These are phyloP conservation scores for Catharus bicknelli DNA, from an alignment of 2,113 vertebrate species.

Conservation along the genomic window DNA sequence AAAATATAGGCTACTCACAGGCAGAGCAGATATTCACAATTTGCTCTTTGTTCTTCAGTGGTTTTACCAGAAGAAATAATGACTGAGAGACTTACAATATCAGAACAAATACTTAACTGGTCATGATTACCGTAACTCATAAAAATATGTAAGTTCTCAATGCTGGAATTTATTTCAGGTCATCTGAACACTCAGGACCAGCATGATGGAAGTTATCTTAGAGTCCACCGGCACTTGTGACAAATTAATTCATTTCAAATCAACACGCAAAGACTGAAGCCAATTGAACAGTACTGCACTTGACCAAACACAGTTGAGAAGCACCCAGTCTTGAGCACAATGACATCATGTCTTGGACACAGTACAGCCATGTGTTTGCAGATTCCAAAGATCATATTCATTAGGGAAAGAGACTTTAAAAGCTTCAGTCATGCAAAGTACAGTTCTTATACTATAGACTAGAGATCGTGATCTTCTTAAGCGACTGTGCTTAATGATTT, in stretches of 20 bases:
- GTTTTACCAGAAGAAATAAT: constrained; percentile 6
- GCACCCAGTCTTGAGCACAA: neutral
- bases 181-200: neutral
- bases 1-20: neutral
- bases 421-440: neutral
- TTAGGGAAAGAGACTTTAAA: neutral
- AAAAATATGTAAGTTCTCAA: neutral
- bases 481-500: neutral
- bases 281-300: neutral
- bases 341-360: neutral
- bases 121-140: neutral
- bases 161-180: neutral
- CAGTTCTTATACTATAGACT: neutral
- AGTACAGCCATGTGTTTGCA: neutral
- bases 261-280: neutral
- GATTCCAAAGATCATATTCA: neutral
- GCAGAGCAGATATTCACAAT: neutral
- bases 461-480: neutral
- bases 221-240: neutral
- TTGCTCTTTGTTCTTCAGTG: neutral
- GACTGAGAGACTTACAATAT: neutral
- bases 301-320: neutral
- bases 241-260: neutral
- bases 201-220: neutral
- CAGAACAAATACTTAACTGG: neutral